Conservation (phyloP, 2,797 vertebrate genomes). For the Spatula versicolor region DNA sequence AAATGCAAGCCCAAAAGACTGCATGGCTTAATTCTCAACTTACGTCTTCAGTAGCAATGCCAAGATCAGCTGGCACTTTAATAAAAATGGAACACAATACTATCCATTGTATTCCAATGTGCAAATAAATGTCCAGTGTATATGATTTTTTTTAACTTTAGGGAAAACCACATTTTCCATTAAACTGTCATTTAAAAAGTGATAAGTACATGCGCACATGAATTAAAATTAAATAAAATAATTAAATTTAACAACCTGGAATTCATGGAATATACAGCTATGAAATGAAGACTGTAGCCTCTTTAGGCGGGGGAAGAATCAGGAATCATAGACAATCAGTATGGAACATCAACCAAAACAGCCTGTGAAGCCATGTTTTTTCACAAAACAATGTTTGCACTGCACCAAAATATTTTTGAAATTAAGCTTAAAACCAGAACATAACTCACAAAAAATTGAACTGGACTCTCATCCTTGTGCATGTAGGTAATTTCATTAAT, state of each 20-base stretch:
- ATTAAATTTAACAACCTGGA: constrained; percentile 13
- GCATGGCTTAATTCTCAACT: not conserved
- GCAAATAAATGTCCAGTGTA: constrained; percentile 47
- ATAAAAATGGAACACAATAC: constrained; percentile 4
- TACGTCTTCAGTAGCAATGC: constrained; percentile 22
- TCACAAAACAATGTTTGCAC: not conserved
- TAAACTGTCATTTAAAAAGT: constrained; percentile 37
- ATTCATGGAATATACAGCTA: not conserved
- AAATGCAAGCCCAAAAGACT: not conserved
- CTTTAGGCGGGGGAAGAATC: not conserved
- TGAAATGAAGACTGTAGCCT: not conserved
- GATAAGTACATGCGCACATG: constrained; percentile 57
- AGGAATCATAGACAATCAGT: not conserved
- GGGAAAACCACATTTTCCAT: constrained; percentile 16
- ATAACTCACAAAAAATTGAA: not conserved
- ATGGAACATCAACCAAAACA: not conserved
- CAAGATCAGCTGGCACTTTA: constrained; percentile 31
- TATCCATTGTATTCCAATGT: constrained; percentile 34
- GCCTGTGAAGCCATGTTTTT: not conserved
- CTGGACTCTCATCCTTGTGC: not conserved
- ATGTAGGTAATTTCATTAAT: not conserved
- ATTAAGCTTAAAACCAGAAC: not conserved
- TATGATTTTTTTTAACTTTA: constrained; percentile 29
- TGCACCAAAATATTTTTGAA: not conserved
- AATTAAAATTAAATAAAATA: not conserved